phyloP scores from a whole-genome alignment of 2,797 vertebrate genomes.

The Sciurus vulgaris region DNA sequence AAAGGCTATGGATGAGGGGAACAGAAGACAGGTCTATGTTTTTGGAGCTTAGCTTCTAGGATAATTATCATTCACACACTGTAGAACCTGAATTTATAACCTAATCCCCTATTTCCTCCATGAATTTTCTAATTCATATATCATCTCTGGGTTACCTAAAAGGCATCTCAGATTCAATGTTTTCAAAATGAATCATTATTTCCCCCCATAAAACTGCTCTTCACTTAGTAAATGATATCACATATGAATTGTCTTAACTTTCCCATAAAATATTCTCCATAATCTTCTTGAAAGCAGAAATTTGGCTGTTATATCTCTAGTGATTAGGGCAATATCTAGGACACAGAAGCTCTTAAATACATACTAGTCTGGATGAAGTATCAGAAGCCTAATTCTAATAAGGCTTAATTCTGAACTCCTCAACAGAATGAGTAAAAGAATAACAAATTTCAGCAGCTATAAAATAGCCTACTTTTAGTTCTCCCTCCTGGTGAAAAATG shows the following conservation, averaged over 20 bases:
- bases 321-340: background rate
- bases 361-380: constrained; percentile 30
- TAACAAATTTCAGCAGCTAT: constrained; percentile 4
- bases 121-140: background rate
- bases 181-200: constrained; percentile 34
- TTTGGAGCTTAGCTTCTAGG: background rate
- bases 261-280: background rate
- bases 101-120: background rate
- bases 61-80: background rate
- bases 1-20: background rate
- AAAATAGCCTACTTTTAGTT: constrained; percentile 5
- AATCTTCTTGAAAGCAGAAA: constrained; percentile 17
- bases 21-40: background rate
- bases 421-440: constrained; percentile 38
- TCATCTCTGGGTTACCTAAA: background rate
- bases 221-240: background rate
- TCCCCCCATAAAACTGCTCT: background rate
- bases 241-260: background rate
- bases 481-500: background rate
- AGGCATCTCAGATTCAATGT: background rate
- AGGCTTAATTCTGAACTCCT: constrained; percentile 27
- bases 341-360: background rate
- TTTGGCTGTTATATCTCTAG: background rate
- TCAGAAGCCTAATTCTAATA: background rate
- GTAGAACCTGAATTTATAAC: background rate